A percentile compares a stretch with the other conserved stretches of the same genome.
These are phyloP conservation scores for Sinopyrophorus schimmeli DNA, from an alignment of 2,888 invertebrate species.

Conservation along the genomic window DNA sequence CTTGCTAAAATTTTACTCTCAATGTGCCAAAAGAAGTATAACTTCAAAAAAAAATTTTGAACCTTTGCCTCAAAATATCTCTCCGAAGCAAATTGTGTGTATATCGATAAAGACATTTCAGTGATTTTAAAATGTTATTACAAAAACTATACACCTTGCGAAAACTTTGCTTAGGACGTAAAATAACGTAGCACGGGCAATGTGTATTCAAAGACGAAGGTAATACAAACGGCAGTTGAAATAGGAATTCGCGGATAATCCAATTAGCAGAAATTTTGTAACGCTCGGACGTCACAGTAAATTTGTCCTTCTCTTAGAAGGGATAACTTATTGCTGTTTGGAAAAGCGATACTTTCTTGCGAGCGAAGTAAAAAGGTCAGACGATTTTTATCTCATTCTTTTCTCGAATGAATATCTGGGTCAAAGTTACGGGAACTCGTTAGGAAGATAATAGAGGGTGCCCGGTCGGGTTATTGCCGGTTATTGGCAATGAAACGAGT, in stretches of 20 bases:
- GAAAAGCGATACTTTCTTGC: conserved; percentile 25
- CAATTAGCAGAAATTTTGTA: conserved; percentile 23
- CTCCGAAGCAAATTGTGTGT: too few relatives aligned
- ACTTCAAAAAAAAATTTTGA: too few relatives aligned
- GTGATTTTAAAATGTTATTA: too few relatives aligned
- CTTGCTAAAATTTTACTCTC: too few relatives aligned
- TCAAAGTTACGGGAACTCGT: conserved; percentile 53
- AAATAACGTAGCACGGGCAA: too few relatives aligned
- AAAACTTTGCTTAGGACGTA: too few relatives aligned
- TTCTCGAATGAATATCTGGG: conserved; percentile 51
- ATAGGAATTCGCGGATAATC: conserved; percentile 9
- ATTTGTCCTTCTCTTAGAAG: conserved; percentile 16
- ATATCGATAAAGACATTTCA: too few relatives aligned
- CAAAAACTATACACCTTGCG: too few relatives aligned
- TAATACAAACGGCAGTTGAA: conserved; percentile 3
- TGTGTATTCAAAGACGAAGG: too few relatives aligned
- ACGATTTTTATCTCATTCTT: conserved; percentile 53
- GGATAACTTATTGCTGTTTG: conserved; percentile 27
- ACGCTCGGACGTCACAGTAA: conserved; percentile 16
- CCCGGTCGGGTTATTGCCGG: conserved; percentile 44
- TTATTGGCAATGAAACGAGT: conserved; percentile 45
- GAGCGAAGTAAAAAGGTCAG: conserved; percentile 45
- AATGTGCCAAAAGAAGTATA: too few relatives aligned
- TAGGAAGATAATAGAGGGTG: conserved; percentile 50
- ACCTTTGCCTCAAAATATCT: too few relatives aligned